phyloP scores from a whole-genome alignment of 2,113 vertebrate species.

The Archilochus colubris region DNA sequence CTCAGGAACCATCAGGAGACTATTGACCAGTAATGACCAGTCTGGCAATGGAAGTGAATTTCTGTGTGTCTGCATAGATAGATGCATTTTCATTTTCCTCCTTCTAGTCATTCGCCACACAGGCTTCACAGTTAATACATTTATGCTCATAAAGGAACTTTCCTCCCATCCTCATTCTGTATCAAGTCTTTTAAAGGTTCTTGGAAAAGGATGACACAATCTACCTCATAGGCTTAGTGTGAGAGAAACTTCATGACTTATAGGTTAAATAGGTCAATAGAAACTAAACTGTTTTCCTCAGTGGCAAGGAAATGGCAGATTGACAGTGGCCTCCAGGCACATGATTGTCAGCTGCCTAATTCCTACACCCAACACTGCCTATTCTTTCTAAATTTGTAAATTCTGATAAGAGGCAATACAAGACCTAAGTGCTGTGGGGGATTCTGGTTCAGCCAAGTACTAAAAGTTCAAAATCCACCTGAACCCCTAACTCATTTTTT shows the following conservation, averaged over 20 bases:
- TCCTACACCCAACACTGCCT: background rate
- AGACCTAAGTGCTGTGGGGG: accelerated
- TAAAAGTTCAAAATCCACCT: background rate
- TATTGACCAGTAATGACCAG: background rate
- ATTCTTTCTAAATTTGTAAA: background rate
- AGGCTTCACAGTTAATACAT: background rate
- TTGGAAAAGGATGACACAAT: background rate
- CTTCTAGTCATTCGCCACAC: background rate
- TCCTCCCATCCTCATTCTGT: background rate
- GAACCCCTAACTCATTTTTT: background rate
- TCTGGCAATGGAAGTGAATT: background rate
- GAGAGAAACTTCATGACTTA: background rate
- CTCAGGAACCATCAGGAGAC: background rate
- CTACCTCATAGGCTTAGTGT: background rate
- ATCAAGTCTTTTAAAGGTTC: background rate
- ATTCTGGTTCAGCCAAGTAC: background rate
- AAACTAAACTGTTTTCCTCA: background rate
- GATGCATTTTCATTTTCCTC: background rate
- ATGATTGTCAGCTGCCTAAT: background rate
- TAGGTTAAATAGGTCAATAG: background rate
- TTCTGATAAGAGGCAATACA: background rate
- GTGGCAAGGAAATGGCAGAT: background rate
- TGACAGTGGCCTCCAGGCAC: background rate
- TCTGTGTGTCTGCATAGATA: background rate
- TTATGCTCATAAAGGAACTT: background rate